These are phyloP conservation scores for Sphecodes monilicornis DNA, from an alignment of 2,888 invertebrate species.

Conservation along the genomic window DNA sequence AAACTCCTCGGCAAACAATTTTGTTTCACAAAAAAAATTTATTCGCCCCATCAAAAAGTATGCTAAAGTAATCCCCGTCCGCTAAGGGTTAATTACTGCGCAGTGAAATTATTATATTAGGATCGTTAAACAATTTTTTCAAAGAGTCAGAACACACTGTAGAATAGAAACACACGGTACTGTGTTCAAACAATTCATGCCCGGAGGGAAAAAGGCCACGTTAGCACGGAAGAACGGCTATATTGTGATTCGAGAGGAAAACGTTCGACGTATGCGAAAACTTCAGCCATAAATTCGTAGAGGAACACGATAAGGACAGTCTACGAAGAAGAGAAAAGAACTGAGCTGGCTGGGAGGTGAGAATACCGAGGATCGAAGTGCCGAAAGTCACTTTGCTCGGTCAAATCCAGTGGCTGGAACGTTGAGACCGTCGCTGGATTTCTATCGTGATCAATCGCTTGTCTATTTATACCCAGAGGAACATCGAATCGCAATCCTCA, in stretches of 20 bases:
- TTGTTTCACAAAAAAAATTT: too few relatives aligned
- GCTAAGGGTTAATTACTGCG: too few relatives aligned
- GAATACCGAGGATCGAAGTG: conserved; percentile 17
- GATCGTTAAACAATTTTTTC: not conserved
- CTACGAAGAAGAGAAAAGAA: not conserved
- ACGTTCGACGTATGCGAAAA: conserved; percentile 52
- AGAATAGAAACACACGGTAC: not conserved
- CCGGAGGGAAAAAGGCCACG: not conserved
- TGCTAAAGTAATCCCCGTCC: too few relatives aligned
- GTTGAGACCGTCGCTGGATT: not conserved
- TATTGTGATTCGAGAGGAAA: conserved; percentile 47
- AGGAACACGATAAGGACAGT: conserved; percentile 28
- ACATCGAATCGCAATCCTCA: not conserved
- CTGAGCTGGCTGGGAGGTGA: not conserved
- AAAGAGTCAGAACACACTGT: not conserved
- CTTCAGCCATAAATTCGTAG: conserved; percentile 54
- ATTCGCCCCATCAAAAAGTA: too few relatives aligned
- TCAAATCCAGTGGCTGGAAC: conserved; percentile 1
- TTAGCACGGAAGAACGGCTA: conserved; percentile 9
- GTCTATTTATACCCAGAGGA: not conserved
- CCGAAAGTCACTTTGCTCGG: conserved; percentile 34
- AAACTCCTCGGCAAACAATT: too few relatives aligned
- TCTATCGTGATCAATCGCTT: not conserved
- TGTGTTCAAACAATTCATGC: too few relatives aligned
- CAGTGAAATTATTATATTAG: not conserved